Conservation (phyloP, 2,888 invertebrate genomes). For the Drosophila borborema region DNA sequence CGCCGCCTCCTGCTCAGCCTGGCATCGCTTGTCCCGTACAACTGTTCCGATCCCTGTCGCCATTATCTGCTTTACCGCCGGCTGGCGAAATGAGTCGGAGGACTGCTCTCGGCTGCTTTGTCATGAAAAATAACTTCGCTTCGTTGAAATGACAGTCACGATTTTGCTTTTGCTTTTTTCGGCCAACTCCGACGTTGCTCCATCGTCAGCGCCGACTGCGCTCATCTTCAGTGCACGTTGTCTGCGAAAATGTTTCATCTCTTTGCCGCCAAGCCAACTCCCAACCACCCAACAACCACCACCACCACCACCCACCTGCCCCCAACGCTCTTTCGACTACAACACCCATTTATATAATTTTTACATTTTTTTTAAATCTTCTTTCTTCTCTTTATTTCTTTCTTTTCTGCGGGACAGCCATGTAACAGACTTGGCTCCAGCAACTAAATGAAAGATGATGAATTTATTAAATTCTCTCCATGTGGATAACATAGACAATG, state of each 20-base stretch:
- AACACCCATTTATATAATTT: constrained; percentile 52
- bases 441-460: constrained; percentile 78
- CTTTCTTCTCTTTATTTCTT: constrained; percentile 5
- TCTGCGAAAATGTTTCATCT: constrained; percentile 30
- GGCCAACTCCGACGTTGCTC: constrained; percentile 50
- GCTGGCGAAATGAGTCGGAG: constrained; percentile 55
- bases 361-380: constrained; percentile 18
- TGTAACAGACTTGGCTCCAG: constrained; percentile 59
- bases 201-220: constrained; percentile 15
- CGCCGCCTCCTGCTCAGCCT: too few species aligned
- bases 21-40: not conserved
- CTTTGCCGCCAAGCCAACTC: constrained; percentile 9
- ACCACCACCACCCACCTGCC: constrained; percentile 21
- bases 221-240: constrained; percentile 53
- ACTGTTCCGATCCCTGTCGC: constrained; percentile 47
- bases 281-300: constrained; percentile 16
- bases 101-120: constrained; percentile 66
- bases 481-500: constrained; percentile 14
- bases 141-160: constrained; percentile 79
- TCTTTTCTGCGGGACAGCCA: constrained; percentile 16
- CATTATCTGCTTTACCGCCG: constrained; percentile 63
- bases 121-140: constrained; percentile 79
- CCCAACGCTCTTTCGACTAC: constrained; percentile 31
- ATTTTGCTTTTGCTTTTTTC: constrained; percentile 71
- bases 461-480: constrained; percentile 73